Evolutionary conservation across 2,888 invertebrate species (phyloP), one percentile per base, ranked within the genome.

Genomic region (Sclerodermus sp.): DNA sequence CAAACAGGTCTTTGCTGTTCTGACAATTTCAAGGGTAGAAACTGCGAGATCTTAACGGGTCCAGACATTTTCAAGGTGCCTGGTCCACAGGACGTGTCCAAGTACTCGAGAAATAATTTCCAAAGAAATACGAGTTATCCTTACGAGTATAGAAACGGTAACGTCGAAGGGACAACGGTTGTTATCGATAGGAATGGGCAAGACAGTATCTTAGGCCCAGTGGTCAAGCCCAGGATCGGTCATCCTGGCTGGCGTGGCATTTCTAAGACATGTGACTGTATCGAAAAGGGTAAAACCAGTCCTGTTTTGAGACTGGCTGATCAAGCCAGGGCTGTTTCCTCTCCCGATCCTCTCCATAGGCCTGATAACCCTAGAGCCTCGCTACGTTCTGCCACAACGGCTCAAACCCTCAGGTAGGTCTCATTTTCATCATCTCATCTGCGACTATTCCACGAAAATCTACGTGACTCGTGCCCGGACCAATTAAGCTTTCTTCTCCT

Each of bases 271-370:
- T 76, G 71, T 57, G 74, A 77, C 45, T 77, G 71, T 51, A 74
- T 77, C 50, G 76, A 74, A 47, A 71, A 73, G 47, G 71, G 66
- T 15, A 68, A 73, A 34, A 70, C 65, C 9, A 76, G 75, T 32
- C 77, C 76, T 23, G 69, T 76, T 39, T 61, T 77, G 47, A 62
- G 67, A 56, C 55, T 77, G 43, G 68, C 62, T 34, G 74, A 78
- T 53, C 77, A 78, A 49, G 72, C 79, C 47, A 70, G 79, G 55
- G 79, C 80, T 49, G 76, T 79, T 1, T 80, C 80, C 68, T 80
- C 80, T 51, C 80, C 80, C 47, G 79, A 79, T 70, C 77, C 79
- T 54, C 73, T 79, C 56, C 79, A 79, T 62, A 77, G 74, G 67
- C 75, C 76, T 58, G 76, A 76, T 58, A 72, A 71, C 63, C 72